phyloP scores from a whole-genome alignment of 2,888 invertebrate species.

The Zelleria hepariella region DNA sequence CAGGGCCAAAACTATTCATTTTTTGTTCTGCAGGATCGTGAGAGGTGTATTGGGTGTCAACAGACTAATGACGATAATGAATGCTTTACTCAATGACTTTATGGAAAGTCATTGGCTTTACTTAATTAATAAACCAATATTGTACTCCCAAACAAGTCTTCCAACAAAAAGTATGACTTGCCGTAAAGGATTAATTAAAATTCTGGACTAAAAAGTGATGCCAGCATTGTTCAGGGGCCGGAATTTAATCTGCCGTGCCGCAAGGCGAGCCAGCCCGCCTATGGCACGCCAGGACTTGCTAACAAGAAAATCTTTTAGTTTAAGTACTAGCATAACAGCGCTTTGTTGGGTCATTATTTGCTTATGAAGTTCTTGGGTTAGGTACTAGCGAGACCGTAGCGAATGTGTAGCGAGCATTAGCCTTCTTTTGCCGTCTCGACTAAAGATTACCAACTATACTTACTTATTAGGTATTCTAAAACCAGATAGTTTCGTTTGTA shows the following conservation, averaged over 20 bases:
- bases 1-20: no score
- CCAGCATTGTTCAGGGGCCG: constrained; percentile 13
- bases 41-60: no score
- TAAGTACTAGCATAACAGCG: neutral
- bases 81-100: no score
- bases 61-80: no score
- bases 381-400: no score
- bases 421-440: no score
- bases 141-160: neutral
- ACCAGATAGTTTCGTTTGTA: no score
- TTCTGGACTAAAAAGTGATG: neutral
- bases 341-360: neutral
- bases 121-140: neutral
- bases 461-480: no score
- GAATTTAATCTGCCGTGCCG: constrained; percentile 25
- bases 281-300: constrained; percentile 4
- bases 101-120: no score
- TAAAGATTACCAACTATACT: no score
- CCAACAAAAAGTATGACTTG: neutral
- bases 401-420: no score
- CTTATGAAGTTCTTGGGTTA: neutral
- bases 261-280: neutral
- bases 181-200: neutral
- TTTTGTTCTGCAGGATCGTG: no score
- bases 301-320: neutral